Percentiles rank a stretch among this genome's conserved stretches.
These are phyloP conservation scores for Tipula unca DNA, from an alignment of 2,888 invertebrate species.

Conservation along the genomic window DNA sequence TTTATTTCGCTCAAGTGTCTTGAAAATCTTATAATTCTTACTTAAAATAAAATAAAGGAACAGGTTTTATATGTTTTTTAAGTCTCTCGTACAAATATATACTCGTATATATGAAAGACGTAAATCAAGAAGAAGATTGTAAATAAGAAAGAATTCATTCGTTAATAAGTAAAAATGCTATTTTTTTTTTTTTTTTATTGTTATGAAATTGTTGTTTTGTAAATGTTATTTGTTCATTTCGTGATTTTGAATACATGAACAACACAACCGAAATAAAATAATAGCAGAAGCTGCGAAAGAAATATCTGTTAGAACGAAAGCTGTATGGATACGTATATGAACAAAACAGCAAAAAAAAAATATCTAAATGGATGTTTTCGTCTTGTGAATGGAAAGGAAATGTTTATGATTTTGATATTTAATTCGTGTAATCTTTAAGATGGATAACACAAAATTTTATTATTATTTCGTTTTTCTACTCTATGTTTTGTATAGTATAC, in stretches of 20 bases:
- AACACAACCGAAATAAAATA: neutral
- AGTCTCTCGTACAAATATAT: neutral
- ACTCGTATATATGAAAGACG: neutral
- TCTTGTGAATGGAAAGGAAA: conserved; percentile 4
- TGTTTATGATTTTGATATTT: conserved; percentile 14
- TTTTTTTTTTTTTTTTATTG: neutral
- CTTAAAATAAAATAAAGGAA: neutral
- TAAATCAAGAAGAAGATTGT: neutral
- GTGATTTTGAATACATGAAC: conserved; percentile 3
- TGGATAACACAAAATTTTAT: neutral
- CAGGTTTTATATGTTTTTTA: neutral
- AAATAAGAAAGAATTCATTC: neutral
- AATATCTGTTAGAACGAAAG: neutral
- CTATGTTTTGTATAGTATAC: neutral
- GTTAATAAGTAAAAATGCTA: conserved; percentile 14
- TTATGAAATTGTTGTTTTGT: neutral
- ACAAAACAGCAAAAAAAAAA: neutral
- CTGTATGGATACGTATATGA: neutral
- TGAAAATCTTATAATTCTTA: conserved; percentile 8
- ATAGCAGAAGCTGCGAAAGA: neutral
- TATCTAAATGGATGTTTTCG: neutral
- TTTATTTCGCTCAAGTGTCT: conserved; percentile 1
- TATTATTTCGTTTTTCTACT: neutral
- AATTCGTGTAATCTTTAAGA: neutral
- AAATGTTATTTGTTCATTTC: conserved; percentile 14